Conservation (phyloP, 2,797 vertebrate genomes). For the Adrianichthys oophorus region DNA sequence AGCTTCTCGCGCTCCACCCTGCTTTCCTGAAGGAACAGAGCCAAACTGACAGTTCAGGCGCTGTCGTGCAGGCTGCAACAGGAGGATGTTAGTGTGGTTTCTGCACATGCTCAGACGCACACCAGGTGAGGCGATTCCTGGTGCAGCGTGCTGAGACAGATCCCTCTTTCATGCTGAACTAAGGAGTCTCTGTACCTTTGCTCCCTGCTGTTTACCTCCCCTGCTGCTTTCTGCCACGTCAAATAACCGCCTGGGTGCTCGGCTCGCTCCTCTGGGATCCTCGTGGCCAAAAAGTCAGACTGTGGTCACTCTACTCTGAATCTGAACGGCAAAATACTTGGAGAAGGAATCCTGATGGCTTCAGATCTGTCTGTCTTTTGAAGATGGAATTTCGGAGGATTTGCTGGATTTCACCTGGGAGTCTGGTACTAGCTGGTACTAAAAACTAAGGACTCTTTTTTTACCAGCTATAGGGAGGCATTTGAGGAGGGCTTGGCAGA, state of each 20-base stretch:
- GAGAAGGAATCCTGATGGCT: too few relatives aligned
- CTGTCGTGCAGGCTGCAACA: constrained; percentile 52
- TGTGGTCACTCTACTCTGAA: constrained; percentile 54
- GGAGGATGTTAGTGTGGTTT: constrained; percentile 54
- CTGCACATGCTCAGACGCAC: constrained; percentile 31
- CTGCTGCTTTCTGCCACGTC: constrained; percentile 71
- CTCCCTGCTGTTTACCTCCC: constrained; percentile 61
- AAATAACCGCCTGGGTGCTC: constrained; percentile 51
- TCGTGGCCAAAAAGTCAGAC: constrained; percentile 30
- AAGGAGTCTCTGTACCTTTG: constrained; percentile 61
- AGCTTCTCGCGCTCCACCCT: constrained; percentile 45
- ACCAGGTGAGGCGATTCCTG: constrained; percentile 52
- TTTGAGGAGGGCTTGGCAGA: constrained; percentile 3
- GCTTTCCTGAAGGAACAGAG: constrained; percentile 41
- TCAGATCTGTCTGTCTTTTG: neutral
- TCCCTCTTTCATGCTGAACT: constrained; percentile 71
- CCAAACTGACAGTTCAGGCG: constrained; percentile 59
- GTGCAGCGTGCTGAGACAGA: constrained; percentile 75
- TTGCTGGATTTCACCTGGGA: too few relatives aligned
- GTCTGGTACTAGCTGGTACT: too few relatives aligned
- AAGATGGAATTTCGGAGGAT: neutral
- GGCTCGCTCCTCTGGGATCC: constrained; percentile 47
- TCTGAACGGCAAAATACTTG: constrained; percentile 20
- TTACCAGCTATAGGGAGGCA: constrained; percentile 37
- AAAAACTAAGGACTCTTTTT: neutral